Conservation (phyloP, 2,797 vertebrate species). For the Microhierax caerulescens region DNA sequence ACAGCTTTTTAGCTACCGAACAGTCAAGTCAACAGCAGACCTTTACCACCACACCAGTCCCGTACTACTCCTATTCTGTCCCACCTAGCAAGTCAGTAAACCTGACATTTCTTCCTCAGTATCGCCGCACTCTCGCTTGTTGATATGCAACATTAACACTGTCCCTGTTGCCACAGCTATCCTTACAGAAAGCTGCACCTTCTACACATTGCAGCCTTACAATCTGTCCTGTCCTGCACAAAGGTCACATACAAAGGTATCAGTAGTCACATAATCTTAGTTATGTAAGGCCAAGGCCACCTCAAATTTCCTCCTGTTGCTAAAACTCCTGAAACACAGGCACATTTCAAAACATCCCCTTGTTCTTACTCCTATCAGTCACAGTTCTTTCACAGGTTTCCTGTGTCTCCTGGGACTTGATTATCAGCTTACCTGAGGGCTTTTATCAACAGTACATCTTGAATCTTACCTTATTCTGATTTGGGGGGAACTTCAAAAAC, state of each 20-base stretch:
- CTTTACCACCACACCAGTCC: rapidly evolving
- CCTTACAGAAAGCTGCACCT: neutral
- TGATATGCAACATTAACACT: rapidly evolving
- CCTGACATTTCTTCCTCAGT: neutral
- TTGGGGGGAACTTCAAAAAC: constrained; percentile 89
- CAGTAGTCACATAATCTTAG: neutral
- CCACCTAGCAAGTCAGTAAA: neutral
- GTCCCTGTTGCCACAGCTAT: neutral
- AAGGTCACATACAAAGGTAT: no score
- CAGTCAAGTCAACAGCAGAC: neutral
- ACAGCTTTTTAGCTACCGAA: neutral
- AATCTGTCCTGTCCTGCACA: neutral
- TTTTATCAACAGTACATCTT: neutral
- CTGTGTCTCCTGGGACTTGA: neutral
- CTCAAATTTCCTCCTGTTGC: constrained; percentile 8
- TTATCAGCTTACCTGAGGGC: neutral
- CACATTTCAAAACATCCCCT: neutral
- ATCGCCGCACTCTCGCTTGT: rapidly evolving
- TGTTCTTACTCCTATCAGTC: neutral
- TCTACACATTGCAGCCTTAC: neutral
- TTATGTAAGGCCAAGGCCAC: neutral
- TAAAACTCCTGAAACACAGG: neutral
- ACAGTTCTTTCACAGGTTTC: neutral
- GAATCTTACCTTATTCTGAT: constrained; percentile 78
- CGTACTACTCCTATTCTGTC: neutral